Evolutionary conservation across 1,140 invertebrate species (phyloP).

Genomic region (Caenorhabditis inopinata): DNA sequence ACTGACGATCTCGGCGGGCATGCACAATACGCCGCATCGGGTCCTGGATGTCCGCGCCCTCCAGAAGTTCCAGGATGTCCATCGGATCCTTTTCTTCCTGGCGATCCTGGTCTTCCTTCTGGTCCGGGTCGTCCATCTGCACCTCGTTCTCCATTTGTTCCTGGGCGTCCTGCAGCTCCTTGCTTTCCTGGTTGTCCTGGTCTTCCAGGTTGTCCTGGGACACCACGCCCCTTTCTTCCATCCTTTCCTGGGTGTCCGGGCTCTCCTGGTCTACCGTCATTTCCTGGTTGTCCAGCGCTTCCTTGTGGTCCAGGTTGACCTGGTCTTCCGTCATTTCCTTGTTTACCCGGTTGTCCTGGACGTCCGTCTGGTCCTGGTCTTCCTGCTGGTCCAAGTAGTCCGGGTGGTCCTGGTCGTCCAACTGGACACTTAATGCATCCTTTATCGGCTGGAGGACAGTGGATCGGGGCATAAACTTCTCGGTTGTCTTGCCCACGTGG

Average conservation of each 20-base stretch:
- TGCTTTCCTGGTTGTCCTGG: slow-evolving; percentile 39
- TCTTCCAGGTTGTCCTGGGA: slow-evolving; percentile 23
- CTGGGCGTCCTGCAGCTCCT: slow-evolving; percentile 31
- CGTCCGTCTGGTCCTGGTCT: slow-evolving; percentile 38
- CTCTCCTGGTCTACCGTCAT: slow-evolving; percentile 27
- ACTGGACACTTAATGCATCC: slow-evolving; percentile 38
- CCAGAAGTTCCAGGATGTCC: slow-evolving; percentile 38
- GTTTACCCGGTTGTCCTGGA: slow-evolving; percentile 35
- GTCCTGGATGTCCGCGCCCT: slow-evolving; percentile 32
- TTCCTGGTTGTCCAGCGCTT: slow-evolving; percentile 37
- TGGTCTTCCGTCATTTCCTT: slow-evolving; percentile 36
- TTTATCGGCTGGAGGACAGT: neutral
- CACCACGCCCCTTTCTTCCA: slow-evolving; percentile 34
- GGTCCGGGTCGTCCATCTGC: slow-evolving; percentile 26
- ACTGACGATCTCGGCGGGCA: slow-evolving; percentile 40
- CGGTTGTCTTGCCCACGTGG: slow-evolving; percentile 26
- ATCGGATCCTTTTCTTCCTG: slow-evolving; percentile 37
- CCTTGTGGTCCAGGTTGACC: slow-evolving; percentile 37
- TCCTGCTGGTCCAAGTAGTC: slow-evolving; percentile 31
- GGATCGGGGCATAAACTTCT: slow-evolving; percentile 10
- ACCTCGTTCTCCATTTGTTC: slow-evolving; percentile 35
- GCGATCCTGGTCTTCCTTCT: slow-evolving; percentile 29
- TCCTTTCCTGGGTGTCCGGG: slow-evolving; percentile 32
- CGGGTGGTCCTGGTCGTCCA: slow-evolving; percentile 22
- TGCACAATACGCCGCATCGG: slow-evolving; percentile 39